phyloP scores from a whole-genome alignment of 2,797 vertebrate species.

The Gadopsis marmoratus region DNA sequence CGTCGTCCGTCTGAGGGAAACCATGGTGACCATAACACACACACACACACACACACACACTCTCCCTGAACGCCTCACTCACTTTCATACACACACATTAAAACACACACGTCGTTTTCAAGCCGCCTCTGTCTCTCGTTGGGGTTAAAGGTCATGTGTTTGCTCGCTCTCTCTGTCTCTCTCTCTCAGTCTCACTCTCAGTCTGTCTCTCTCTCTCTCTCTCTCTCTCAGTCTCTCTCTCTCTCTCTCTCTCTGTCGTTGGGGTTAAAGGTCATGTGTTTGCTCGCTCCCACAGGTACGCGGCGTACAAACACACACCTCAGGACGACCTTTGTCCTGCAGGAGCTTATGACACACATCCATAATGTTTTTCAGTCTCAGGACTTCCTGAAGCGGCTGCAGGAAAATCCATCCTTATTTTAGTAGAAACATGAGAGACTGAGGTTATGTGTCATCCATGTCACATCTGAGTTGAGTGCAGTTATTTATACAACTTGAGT shows the following conservation, averaged over 20 bases:
- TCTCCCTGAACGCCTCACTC: background rate
- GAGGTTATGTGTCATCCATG: background rate
- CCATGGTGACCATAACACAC: slow-evolving; percentile 49
- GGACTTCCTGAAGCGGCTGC: background rate
- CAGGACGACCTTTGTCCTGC: slow-evolving; percentile 33
- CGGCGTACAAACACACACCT: slow-evolving; percentile 3
- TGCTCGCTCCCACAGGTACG: background rate
- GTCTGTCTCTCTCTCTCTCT: background rate
- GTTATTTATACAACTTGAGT: too few relatives aligned
- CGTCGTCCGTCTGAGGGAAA: slow-evolving; percentile 38
- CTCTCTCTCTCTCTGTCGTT: background rate
- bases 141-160: too few relatives aligned
- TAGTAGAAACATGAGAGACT: background rate
- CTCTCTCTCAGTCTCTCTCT: background rate
- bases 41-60: slow-evolving; percentile 3
- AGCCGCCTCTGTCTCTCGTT: background rate
- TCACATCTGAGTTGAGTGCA: background rate
- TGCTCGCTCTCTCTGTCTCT: background rate
- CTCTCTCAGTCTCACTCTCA: too few relatives aligned
- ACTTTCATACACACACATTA: background rate
- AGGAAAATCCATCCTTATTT: background rate
- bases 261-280: slow-evolving; percentile 31
- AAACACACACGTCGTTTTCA: slow-evolving; percentile 20
- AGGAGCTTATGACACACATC: slow-evolving; percentile 14
- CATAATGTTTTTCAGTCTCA: background rate